A percentile compares a stretch with the other conserved stretches of the same genome.
Evolutionary conservation across 1,140 invertebrate species (phyloP).

Genomic region (Drosophila varians): DNA sequence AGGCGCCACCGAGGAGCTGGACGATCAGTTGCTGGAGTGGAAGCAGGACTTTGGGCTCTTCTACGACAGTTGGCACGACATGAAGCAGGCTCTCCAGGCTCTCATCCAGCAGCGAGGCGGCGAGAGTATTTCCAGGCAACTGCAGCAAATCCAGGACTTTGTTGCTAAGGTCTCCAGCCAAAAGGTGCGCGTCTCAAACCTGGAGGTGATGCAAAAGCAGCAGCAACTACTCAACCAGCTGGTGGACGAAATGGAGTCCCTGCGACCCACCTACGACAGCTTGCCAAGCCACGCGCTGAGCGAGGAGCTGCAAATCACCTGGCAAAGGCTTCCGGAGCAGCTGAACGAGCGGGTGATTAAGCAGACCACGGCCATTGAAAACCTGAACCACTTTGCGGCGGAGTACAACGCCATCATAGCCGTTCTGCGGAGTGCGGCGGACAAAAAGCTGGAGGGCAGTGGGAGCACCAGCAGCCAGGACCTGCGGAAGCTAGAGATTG

Average conservation of each 20-base stretch:
- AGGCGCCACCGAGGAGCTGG: constrained; percentile 52
- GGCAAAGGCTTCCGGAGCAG: constrained; percentile 69
- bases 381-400: constrained; percentile 77
- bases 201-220: constrained; percentile 80
- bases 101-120: constrained; percentile 77
- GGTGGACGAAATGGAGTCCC: constrained; percentile 79
- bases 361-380: constrained; percentile 81
- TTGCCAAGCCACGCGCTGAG: constrained; percentile 56
- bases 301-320: constrained; percentile 62
- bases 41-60: constrained; percentile 79
- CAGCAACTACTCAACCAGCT: constrained; percentile 82
- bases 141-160: constrained; percentile 69
- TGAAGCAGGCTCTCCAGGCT: constrained; percentile 74
- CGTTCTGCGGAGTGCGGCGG: constrained; percentile 56
- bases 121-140: constrained; percentile 42
- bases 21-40: constrained; percentile 72
- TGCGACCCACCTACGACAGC: constrained; percentile 82
- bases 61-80: constrained; percentile 81
- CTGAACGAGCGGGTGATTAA: constrained; percentile 77
- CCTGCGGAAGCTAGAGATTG: constrained; percentile 78
- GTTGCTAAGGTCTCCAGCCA: constrained; percentile 81
- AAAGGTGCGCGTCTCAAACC: constrained; percentile 85
- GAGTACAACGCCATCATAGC: constrained; percentile 79
- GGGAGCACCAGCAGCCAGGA: constrained; percentile 41
- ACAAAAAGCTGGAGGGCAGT: constrained; percentile 20